Evolutionary conservation across 2,113 vertebrate genomes (phyloP).

Genomic region (Clupea harengus): DNA sequence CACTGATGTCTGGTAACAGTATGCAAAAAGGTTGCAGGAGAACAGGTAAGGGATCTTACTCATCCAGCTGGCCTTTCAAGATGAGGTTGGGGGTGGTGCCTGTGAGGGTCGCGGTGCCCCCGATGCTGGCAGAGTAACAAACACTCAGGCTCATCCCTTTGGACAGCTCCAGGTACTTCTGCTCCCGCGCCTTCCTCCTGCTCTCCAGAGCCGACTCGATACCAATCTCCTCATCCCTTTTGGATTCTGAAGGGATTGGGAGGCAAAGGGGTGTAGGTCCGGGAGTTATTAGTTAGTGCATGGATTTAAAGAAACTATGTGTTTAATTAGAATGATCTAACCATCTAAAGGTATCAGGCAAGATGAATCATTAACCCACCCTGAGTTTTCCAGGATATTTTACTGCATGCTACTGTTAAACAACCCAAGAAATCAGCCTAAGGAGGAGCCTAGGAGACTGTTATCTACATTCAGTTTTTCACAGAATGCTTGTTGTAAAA

Average conservation of each 20-base stretch:
- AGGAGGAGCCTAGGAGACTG: background rate
- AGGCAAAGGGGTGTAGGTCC: no score
- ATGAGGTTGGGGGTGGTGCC: conserved; percentile 91
- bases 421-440: background rate
- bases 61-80: conserved; percentile 83
- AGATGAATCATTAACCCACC: background rate
- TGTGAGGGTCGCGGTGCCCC: conserved; percentile 88
- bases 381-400: background rate
- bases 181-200: conserved; percentile 29
- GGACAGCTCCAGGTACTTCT: conserved; percentile 68
- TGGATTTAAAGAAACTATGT: no score
- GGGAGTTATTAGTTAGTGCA: no score
- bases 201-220: background rate
- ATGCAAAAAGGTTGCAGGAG: background rate
- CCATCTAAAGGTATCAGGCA: background rate
- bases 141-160: conserved; percentile 86
- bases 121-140: conserved; percentile 90
- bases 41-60: conserved; percentile 68
- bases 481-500: background rate
- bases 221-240: conserved; percentile 31
- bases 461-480: background rate
- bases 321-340: no score
- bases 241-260: background rate
- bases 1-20: background rate
- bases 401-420: conserved; percentile 1